Conservation (phyloP, 64 coral and sea anemone genomes). For the Dendronephthya gigantea region DNA sequence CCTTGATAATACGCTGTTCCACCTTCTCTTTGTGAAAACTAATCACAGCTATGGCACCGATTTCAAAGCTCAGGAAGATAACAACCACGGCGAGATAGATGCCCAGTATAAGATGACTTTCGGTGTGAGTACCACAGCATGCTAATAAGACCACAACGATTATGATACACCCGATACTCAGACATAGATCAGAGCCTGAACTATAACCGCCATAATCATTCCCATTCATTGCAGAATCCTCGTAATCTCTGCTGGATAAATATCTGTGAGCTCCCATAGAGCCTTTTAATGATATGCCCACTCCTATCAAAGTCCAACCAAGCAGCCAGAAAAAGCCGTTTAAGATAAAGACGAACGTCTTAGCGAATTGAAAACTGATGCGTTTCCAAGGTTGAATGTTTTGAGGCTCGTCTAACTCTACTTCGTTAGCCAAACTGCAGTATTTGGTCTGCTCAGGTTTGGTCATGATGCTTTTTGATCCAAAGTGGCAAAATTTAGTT, state of each 20-base stretch:
- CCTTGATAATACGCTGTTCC: constrained; percentile 61
- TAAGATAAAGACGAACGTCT: constrained; percentile 88
- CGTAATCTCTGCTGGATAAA: background rate
- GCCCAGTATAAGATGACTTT: constrained; percentile 91
- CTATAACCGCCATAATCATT: constrained; percentile 17
- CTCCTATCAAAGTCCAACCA: constrained; percentile 65
- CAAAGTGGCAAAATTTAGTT: too few species aligned
- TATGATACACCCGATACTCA: constrained; percentile 60
- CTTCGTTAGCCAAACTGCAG: background rate
- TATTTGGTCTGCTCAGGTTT: background rate
- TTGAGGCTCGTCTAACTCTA: background rate
- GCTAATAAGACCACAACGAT: constrained; percentile 77
- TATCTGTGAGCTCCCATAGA: background rate
- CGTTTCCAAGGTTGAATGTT: constrained; percentile 32
- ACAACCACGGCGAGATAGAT: constrained; percentile 65
- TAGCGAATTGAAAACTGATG: constrained; percentile 67
- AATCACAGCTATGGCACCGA: constrained; percentile 74
- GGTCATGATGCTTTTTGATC: background rate
- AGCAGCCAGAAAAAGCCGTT: constrained; percentile 84
- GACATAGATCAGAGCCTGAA: constrained; percentile 73
- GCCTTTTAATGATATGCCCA: constrained; percentile 38
- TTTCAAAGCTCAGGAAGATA: constrained; percentile 67
- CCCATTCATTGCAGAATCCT: background rate
- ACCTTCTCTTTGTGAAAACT: constrained; percentile 75
- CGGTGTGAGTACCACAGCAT: constrained; percentile 72